Conservation (phyloP, 2,113 vertebrate species). For the Zingel zingel region DNA sequence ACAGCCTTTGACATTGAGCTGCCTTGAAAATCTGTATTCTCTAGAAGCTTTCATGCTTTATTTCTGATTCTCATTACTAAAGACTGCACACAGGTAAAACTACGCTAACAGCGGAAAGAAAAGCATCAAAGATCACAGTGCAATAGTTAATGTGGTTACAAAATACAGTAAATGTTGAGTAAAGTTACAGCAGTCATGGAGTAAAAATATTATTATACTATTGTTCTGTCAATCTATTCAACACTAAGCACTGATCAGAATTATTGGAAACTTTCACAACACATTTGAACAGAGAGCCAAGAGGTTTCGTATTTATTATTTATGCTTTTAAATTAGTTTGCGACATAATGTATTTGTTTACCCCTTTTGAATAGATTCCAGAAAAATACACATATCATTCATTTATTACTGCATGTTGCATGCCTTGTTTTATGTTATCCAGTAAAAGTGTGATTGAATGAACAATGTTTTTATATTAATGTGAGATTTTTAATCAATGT, state of each 20-base stretch:
- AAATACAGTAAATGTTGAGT: background rate
- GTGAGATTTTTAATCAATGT: constrained; percentile 3
- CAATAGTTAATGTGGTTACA: background rate
- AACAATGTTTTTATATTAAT: background rate
- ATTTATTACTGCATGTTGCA: constrained; percentile 52
- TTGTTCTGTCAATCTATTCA: background rate
- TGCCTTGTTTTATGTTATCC: constrained; percentile 45
- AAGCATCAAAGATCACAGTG: background rate
- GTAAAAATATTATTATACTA: background rate
- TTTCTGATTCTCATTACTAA: constrained; percentile 24
- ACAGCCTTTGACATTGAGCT: constrained; percentile 49
- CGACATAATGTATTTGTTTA: constrained; percentile 12
- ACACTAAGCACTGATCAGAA: background rate
- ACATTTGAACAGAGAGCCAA: background rate
- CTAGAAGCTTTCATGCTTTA: constrained; percentile 24
- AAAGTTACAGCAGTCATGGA: background rate
- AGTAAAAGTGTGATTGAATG: constrained; percentile 32
- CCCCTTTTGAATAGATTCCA: background rate
- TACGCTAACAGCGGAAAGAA: background rate
- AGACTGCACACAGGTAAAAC: background rate
- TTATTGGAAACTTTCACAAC: background rate
- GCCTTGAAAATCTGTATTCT: constrained; percentile 46
- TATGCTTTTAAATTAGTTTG: constrained; percentile 19
- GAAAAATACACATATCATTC: constrained; percentile 9
- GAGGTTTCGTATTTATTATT: background rate